phyloP scores from a whole-genome alignment of 2,888 invertebrate species.

The Dicyrtomina minuta region DNA sequence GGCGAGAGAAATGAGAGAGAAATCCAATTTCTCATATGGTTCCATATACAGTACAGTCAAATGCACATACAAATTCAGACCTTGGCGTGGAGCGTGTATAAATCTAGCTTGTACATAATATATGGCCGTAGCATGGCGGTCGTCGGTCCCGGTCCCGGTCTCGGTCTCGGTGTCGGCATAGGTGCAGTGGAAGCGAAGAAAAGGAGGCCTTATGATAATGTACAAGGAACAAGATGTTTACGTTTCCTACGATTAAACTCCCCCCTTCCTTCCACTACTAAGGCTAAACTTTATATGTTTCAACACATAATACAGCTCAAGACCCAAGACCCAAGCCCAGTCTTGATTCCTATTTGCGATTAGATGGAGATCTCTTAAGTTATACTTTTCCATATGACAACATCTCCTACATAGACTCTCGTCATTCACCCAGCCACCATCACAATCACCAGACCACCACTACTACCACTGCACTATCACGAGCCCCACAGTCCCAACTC shows the following conservation, averaged over 20 bases:
- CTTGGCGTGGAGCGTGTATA: too few species aligned
- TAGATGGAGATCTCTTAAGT: slow-evolving; percentile 6
- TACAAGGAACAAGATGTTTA: slow-evolving; percentile 6
- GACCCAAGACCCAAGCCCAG: neutral
- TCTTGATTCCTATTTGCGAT: neutral
- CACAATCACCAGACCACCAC: too few species aligned
- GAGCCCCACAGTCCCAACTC: too few species aligned
- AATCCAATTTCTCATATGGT: slow-evolving; percentile 6
- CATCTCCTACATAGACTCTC: neutral
- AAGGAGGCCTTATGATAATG: slow-evolving; percentile 1
- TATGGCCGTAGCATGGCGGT: neutral
- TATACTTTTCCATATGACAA: slow-evolving; percentile 5
- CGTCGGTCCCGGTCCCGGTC: too few species aligned
- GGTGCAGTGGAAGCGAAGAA: too few species aligned
- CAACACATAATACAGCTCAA: neutral
- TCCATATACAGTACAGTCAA: neutral
- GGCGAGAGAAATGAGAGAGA: neutral
- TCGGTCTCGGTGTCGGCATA: too few species aligned
- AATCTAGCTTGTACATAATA: too few species aligned
- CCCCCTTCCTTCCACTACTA: neutral
- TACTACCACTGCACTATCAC: too few species aligned
- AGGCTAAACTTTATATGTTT: neutral
- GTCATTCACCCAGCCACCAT: neutral
- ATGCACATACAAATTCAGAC: neutral
- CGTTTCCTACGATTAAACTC: slow-evolving; percentile 14